Conservation (phyloP, 2,888 invertebrate species). For the Ormyrus thymus region DNA sequence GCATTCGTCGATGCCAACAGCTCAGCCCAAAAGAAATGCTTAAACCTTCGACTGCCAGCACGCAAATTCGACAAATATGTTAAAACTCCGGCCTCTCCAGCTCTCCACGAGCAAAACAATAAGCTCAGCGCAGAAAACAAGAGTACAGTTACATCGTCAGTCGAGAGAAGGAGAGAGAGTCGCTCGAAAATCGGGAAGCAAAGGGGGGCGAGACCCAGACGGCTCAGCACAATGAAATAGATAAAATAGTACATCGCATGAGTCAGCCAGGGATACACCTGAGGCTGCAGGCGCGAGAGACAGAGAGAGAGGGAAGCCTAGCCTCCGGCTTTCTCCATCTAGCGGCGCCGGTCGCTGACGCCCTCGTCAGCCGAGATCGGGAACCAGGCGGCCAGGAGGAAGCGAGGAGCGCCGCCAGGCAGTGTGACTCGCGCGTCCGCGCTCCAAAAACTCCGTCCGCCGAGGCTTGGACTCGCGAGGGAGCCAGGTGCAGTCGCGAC, state of each 20-base stretch:
- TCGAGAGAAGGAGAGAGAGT: constrained; percentile 3
- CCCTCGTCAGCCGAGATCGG: constrained; percentile 59
- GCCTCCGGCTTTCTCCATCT: too few relatives aligned
- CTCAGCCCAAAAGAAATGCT: too few relatives aligned
- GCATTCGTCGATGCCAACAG: too few relatives aligned
- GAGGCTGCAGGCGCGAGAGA: neutral
- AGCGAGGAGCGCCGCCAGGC: neutral
- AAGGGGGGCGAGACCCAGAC: neutral
- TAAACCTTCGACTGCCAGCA: too few relatives aligned
- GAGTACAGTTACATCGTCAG: constrained; percentile 2
- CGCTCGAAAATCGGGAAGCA: too few relatives aligned
- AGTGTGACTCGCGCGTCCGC: neutral
- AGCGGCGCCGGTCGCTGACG: constrained; percentile 56
- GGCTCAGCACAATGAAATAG: constrained; percentile 24
- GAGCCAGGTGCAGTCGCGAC: too few relatives aligned
- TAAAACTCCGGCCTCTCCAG: neutral
- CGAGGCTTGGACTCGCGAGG: too few relatives aligned
- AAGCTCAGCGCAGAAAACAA: neutral
- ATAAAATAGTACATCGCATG: constrained; percentile 29
- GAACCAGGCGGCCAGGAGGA: constrained; percentile 45
- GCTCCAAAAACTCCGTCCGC: too few relatives aligned
- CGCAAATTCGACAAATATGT: constrained; percentile 34
- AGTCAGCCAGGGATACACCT: constrained; percentile 38
- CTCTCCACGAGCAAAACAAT: neutral
- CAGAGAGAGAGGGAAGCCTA: constrained; percentile 21